Evolutionary conservation across 2,797 vertebrate genomes (phyloP).

Genomic region (Martes flavigula): DNA sequence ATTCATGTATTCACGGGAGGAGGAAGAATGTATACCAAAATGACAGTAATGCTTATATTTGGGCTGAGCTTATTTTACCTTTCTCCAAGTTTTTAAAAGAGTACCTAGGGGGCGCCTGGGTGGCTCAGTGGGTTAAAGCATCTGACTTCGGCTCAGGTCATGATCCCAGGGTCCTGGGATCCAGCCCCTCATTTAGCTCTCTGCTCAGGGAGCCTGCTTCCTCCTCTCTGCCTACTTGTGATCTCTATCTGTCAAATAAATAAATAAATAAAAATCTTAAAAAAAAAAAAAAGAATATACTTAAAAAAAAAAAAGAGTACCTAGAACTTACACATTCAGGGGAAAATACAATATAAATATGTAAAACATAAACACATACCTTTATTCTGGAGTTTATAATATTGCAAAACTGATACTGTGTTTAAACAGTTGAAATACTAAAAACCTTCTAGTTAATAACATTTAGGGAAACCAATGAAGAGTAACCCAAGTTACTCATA

Average conservation of each 20-base stretch:
- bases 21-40: background rate
- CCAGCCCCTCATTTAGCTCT: too few relatives aligned
- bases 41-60: background rate
- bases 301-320: background rate
- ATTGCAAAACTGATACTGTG: background rate
- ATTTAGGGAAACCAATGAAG: background rate
- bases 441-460: constrained; percentile 21
- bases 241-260: too few relatives aligned
- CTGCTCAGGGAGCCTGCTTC: too few relatives aligned
- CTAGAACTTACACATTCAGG: background rate
- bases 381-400: background rate
- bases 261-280: too few relatives aligned
- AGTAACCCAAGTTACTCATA: background rate
- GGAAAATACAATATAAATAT: background rate
- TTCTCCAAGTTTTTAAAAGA: constrained; percentile 32
- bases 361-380: background rate
- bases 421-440: constrained; percentile 32
- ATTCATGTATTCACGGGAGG: background rate
- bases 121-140: too few relatives aligned
- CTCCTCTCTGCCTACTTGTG: too few relatives aligned
- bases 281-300: too few relatives aligned
- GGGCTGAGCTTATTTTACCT: background rate
- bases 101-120: background rate
- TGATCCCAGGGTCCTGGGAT: too few relatives aligned
- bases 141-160: too few relatives aligned